Evolutionary conservation across 2,113 vertebrate genomes (phyloP).

Genomic region (Mustelus asterias): DNA sequence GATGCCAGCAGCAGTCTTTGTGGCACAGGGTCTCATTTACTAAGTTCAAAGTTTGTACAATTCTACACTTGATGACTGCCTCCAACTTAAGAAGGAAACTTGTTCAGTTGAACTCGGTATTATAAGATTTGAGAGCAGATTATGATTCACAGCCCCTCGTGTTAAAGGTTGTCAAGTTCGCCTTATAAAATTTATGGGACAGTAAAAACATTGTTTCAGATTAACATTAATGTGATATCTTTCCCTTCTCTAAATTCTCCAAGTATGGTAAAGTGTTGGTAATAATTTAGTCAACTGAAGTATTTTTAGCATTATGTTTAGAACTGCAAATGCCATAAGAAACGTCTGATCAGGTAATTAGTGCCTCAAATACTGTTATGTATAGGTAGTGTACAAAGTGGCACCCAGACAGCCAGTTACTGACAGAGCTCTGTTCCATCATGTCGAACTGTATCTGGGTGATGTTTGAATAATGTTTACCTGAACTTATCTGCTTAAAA

Average conservation of each 20-base stretch:
- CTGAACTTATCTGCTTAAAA: neutral
- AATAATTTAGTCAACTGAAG: neutral
- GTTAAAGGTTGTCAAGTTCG: neutral
- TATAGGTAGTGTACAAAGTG: neutral
- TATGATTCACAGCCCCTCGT: neutral
- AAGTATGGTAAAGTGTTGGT: neutral
- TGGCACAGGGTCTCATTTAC: constrained; percentile 5
- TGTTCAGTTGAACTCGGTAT: neutral
- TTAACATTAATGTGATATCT: neutral
- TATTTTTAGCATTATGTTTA: neutral
- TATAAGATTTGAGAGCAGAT: neutral
- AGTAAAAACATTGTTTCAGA: neutral
- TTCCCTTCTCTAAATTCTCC: too few species aligned
- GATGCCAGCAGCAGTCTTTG: constrained; percentile 18
- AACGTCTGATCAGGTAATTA: neutral
- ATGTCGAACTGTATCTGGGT: neutral
- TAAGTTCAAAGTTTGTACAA: neutral
- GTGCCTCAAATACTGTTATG: neutral
- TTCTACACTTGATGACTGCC: neutral
- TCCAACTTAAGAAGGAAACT: constrained; percentile 17
- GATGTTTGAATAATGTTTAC: constrained; percentile 3
- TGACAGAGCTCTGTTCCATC: neutral
- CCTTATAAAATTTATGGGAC: neutral
- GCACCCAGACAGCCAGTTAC: neutral
- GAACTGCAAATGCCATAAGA: neutral